phyloP scores from a whole-genome alignment of 2,113 vertebrate species.

The Meriones unguiculatus region DNA sequence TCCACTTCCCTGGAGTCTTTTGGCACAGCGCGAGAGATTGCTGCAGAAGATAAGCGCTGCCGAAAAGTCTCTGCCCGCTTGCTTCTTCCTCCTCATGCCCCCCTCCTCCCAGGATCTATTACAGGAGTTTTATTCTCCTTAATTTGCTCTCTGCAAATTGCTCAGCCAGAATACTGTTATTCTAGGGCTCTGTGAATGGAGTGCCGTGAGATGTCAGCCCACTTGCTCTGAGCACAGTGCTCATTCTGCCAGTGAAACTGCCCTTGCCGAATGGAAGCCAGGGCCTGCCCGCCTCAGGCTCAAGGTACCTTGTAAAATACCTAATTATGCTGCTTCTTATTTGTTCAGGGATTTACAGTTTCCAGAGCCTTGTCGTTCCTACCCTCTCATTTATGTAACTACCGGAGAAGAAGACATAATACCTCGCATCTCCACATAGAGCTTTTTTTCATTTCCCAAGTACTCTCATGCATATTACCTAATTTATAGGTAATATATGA shows the following conservation, averaged over 20 bases:
- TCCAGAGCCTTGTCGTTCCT: constrained; percentile 4
- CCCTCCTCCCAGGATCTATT: constrained; percentile 61
- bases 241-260: neutral
- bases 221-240: neutral
- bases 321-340: neutral
- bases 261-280: constrained; percentile 16
- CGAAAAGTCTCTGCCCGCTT: neutral
- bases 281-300: neutral
- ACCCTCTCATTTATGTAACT: constrained; percentile 32
- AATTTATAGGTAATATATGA: constrained; percentile 70
- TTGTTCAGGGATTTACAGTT: constrained; percentile 35
- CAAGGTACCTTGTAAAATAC: neutral
- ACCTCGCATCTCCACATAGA: constrained; percentile 36
- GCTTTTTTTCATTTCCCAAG: constrained; percentile 58
- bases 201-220: constrained; percentile 11
- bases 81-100: neutral
- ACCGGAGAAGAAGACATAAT: constrained; percentile 43
- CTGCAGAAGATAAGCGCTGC: neutral
- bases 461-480: constrained; percentile 64
- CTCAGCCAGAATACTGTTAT: constrained; percentile 60
- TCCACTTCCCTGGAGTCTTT: neutral
- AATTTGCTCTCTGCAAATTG: constrained; percentile 73
- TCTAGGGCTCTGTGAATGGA: neutral
- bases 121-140: constrained; percentile 52
- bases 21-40: neutral